phyloP scores from a whole-genome alignment of 2,797 vertebrate genomes.

The Neosilurus mollespiculum region DNA sequence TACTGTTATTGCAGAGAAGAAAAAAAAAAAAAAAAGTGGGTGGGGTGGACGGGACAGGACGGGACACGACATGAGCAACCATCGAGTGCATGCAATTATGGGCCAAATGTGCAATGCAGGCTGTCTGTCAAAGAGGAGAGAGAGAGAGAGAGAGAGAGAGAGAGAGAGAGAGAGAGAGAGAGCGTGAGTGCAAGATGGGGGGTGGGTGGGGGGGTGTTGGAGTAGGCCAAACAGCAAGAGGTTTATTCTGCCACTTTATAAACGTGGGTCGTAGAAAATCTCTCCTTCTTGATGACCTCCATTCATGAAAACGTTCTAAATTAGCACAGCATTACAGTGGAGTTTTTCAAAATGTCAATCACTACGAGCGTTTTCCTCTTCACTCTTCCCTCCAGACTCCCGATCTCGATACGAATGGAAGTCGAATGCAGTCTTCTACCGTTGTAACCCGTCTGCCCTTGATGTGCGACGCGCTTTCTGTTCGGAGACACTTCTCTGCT shows the following conservation, averaged over 20 bases:
- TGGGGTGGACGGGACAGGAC: slow-evolving; percentile 18
- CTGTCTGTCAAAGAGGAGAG: slow-evolving; percentile 57
- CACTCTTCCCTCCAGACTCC: neutral
- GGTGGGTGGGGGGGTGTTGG: neutral
- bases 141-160: slow-evolving; percentile 40
- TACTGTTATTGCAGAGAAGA: slow-evolving; percentile 45
- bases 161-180: neutral
- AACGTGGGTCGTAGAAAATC: neutral
- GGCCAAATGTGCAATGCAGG: slow-evolving; percentile 62
- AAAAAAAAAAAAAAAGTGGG: neutral
- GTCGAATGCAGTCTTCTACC: neutral
- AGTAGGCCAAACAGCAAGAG: neutral
- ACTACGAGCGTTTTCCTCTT: neutral
- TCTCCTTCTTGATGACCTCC: neutral
- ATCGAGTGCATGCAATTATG: slow-evolving; percentile 75
- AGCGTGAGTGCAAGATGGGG: neutral
- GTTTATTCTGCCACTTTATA: neutral
- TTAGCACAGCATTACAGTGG: neutral
- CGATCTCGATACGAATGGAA: neutral
- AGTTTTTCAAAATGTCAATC: neutral
- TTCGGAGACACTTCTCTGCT: neutral
- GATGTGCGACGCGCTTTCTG: neutral
- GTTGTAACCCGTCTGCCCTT: neutral
- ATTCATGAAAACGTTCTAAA: neutral
- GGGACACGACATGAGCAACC: slow-evolving; percentile 50